Percentiles rank a stretch among this genome's conserved stretches.
Evolutionary conservation across 2,113 vertebrate species (phyloP).

Genomic region (Phocoena sinus): DNA sequence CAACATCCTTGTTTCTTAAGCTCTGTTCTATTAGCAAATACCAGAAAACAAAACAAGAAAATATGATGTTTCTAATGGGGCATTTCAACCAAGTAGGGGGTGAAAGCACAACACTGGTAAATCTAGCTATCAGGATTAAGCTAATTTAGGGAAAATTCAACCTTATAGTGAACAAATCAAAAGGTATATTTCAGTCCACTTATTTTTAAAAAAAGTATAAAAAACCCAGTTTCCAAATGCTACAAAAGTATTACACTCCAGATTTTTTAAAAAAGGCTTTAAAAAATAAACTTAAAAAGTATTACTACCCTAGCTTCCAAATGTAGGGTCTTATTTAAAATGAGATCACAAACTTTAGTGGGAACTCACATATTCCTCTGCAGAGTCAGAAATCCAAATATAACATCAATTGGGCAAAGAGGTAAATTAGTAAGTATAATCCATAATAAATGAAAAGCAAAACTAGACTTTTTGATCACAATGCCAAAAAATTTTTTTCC

Average conservation of each 20-base stretch:
- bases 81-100: background rate
- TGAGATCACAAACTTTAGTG: background rate
- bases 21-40: background rate
- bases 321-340: background rate
- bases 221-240: background rate
- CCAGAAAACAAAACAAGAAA: background rate
- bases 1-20: conserved; percentile 52
- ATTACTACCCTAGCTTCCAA: background rate
- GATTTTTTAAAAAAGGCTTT: background rate
- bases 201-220: background rate
- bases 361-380: background rate
- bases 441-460: conserved; percentile 1
- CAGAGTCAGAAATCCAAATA: background rate
- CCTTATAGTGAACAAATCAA: background rate
- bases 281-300: background rate
- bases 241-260: background rate
- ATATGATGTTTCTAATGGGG: background rate
- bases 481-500: background rate
- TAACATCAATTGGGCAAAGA: background rate
- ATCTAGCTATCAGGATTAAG: background rate
- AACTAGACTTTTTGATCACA: background rate
- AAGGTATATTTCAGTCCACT: background rate
- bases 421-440: background rate
- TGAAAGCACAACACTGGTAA: background rate
- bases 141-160: conserved; percentile 1